These are phyloP conservation scores for Phortica variegata DNA, from an alignment of 1,140 invertebrate species.

Conservation along the genomic window DNA sequence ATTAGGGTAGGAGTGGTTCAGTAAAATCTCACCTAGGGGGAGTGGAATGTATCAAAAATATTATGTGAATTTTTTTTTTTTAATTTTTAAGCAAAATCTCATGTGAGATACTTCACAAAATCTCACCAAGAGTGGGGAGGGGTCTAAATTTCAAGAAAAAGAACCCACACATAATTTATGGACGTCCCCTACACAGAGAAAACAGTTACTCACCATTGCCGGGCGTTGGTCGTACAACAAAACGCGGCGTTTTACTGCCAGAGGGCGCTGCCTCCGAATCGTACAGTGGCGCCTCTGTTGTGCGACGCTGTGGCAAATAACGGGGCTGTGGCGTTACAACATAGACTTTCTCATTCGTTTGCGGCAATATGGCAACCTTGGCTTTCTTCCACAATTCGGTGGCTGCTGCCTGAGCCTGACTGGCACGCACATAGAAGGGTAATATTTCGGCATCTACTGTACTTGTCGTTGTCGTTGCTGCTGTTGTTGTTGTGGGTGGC, in stretches of 20 bases:
- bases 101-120: no score
- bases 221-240: conserved; percentile 62
- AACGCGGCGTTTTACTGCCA: conserved; percentile 63
- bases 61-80: no score
- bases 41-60: no score
- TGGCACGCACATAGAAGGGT: conserved; percentile 35
- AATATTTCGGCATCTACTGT: conserved; percentile 7
- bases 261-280: conserved; percentile 23
- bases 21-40: no score
- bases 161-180: no score
- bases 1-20: no score
- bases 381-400: conserved; percentile 65
- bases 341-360: conserved; percentile 75
- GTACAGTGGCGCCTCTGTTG: conserved; percentile 6
- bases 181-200: no score
- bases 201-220: conserved; percentile 23
- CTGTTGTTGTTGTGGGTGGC: conserved; percentile 15
- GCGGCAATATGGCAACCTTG: conserved; percentile 68
- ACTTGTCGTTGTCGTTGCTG: not conserved
- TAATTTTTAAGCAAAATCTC: no score
- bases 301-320: no score
- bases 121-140: no score
- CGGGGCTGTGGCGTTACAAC: conserved; percentile 71
- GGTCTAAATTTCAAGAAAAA: no score
- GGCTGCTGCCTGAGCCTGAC: conserved; percentile 14